Percentiles rank a stretch among this genome's conserved stretches.
Evolutionary conservation across 2,797 vertebrate species (phyloP).

Genomic region (Falco novaeseelandiae): DNA sequence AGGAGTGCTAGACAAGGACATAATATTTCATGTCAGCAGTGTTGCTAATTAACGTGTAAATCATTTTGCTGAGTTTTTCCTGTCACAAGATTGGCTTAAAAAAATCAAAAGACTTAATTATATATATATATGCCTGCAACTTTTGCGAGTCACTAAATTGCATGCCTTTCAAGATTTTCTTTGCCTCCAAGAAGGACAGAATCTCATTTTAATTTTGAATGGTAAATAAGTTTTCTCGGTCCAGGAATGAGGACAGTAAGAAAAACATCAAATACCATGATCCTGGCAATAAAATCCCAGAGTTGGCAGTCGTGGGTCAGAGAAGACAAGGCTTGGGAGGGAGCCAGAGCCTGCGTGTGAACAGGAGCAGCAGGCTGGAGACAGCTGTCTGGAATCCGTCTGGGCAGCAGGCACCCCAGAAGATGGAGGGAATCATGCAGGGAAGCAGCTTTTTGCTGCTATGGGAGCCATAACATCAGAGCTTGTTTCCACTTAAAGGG

Average conservation of each 20-base stretch:
- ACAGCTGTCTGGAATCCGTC: conserved; percentile 66
- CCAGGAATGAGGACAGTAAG: conserved; percentile 18
- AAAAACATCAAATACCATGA: conserved; percentile 48
- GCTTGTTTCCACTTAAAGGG: conserved; percentile 27
- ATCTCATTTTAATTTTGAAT: conserved; percentile 30
- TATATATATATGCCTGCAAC: neutral
- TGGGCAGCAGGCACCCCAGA: conserved; percentile 55
- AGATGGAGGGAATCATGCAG: conserved; percentile 42
- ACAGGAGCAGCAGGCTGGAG: conserved; percentile 63
- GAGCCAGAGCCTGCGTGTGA: conserved; percentile 53
- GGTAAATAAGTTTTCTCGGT: conserved; percentile 30
- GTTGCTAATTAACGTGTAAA: neutral
- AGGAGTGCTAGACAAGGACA: neutral
- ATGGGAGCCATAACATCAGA: neutral
- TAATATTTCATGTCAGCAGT: neutral
- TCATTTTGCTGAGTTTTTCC: neutral
- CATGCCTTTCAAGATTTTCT: conserved; percentile 17
- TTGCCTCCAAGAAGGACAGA: neutral
- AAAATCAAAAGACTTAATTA: neutral
- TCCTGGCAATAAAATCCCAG: conserved; percentile 32
- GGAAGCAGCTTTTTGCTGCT: conserved; percentile 52
- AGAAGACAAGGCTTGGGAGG: conserved; percentile 56
- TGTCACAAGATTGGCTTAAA: neutral
- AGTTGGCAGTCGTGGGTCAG: conserved; percentile 33
- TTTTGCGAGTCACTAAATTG: neutral